Evolutionary conservation across 1,140 invertebrate genomes (phyloP).

Genomic region (Hermetia illucens): DNA sequence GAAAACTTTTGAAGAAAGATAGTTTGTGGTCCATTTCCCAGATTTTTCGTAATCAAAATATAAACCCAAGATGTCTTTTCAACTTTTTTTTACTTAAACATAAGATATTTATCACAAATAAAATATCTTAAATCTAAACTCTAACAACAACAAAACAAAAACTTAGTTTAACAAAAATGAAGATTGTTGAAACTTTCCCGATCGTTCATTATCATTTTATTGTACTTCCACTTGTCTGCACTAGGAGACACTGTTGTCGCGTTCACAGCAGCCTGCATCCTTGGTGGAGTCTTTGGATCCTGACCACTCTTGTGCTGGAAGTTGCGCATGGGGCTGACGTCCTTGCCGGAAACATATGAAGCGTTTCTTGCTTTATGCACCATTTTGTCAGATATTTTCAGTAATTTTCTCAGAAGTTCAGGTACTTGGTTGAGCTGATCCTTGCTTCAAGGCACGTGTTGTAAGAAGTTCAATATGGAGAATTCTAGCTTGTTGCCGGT

Average conservation of each 20-base stretch:
- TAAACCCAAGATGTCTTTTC: too few relatives aligned
- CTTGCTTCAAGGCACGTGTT: conserved; percentile 24
- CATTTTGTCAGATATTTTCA: conserved; percentile 13
- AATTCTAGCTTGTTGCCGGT: conserved; percentile 27
- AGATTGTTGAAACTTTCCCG: conserved; percentile 24
- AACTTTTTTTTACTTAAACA: too few relatives aligned
- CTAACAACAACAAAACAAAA: too few relatives aligned
- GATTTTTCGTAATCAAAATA: too few relatives aligned
- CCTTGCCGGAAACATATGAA: conserved; percentile 20
- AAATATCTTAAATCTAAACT: too few relatives aligned
- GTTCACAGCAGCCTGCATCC: conserved; percentile 14
- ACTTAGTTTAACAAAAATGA: conserved; percentile 19
- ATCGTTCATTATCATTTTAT: conserved; percentile 24
- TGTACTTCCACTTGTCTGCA: conserved; percentile 18
- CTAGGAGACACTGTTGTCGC: conserved; percentile 3
- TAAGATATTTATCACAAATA: too few relatives aligned
- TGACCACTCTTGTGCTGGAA: conserved; percentile 15
- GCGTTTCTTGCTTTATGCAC: conserved; percentile 26
- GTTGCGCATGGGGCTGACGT: conserved; percentile 23
- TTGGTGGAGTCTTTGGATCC: conserved; percentile 17
- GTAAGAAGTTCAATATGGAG: conserved; percentile 20
- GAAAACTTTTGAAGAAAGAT: too few relatives aligned
- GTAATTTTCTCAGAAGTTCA: neutral
- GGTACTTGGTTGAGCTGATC: neutral
- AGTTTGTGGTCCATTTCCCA: too few relatives aligned